phyloP scores from a whole-genome alignment of 2,888 invertebrate genomes.

The Scelioninae gen. 1 region DNA sequence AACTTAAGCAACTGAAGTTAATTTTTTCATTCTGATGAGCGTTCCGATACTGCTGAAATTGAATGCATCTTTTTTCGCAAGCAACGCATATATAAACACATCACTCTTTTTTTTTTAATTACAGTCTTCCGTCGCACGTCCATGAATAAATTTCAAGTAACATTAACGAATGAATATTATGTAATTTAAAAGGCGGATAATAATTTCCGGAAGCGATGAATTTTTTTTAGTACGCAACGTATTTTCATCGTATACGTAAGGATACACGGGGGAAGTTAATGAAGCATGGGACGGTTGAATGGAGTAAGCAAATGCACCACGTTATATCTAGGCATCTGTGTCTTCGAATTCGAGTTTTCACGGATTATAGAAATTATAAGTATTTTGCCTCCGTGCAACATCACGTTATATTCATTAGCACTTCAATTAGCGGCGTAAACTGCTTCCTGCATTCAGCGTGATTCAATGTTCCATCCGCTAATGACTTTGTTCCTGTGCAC shows the following conservation, averaged over 20 bases:
- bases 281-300: constrained; percentile 68
- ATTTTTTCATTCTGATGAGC: constrained; percentile 53
- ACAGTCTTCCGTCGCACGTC: constrained; percentile 43
- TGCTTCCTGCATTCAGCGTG: constrained; percentile 37
- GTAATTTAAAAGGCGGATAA: constrained; percentile 54
- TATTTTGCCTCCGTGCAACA: constrained; percentile 54
- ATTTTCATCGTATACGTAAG: constrained; percentile 39
- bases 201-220: constrained; percentile 61
- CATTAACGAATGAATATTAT: constrained; percentile 58
- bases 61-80: constrained; percentile 36
- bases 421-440: constrained; percentile 72
- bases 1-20: constrained; percentile 32
- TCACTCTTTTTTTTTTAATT: constrained; percentile 60
- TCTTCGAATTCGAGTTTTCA: constrained; percentile 61
- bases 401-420: constrained; percentile 72
- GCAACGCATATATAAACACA: constrained; percentile 37
- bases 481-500: constrained; percentile 22
- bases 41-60: constrained; percentile 46
- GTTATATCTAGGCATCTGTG: constrained; percentile 22
- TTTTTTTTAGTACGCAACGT: constrained; percentile 51
- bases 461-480: constrained; percentile 32
- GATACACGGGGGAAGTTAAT: constrained; percentile 60
- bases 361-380: constrained; percentile 63
- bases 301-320: constrained; percentile 52
- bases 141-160: constrained; percentile 58